phyloP scores from a whole-genome alignment of 2,797 vertebrate genomes.

The Enteromius fasciolatus region DNA sequence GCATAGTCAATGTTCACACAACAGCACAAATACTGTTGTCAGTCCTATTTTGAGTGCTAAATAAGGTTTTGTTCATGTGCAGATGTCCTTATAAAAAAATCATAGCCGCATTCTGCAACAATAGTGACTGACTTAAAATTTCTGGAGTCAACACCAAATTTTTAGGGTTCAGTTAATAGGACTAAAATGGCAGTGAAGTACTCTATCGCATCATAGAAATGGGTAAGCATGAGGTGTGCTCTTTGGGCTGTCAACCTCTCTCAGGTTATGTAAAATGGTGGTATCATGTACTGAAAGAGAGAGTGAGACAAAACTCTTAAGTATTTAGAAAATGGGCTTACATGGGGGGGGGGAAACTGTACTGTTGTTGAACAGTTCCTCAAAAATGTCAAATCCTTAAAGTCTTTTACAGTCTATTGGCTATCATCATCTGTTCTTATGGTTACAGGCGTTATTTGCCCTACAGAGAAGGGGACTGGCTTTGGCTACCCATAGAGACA shows the following conservation, averaged over 20 bases:
- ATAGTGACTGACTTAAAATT: neutral
- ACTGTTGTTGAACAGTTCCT: neutral
- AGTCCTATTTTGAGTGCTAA: conserved; percentile 11
- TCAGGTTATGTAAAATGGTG: conserved; percentile 17
- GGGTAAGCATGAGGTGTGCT: neutral
- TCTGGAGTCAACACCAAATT: neutral
- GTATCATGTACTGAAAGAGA: neutral
- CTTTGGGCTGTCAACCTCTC: neutral
- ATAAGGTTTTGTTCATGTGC: neutral
- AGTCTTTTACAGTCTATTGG: neutral
- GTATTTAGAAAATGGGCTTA: neutral
- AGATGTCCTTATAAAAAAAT: neutral
- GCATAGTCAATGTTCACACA: conserved; percentile 23
- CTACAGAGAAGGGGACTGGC: neutral
- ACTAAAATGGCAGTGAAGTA: neutral
- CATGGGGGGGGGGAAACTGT: neutral
- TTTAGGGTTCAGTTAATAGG: neutral
- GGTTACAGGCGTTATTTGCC: neutral
- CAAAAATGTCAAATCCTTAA: neutral
- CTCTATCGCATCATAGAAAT: neutral
- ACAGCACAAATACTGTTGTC: conserved; percentile 8
- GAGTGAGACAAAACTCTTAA: neutral
- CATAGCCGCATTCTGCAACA: neutral
- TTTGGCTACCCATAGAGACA: neutral
- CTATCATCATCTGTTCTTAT: neutral